Evolutionary conservation across 2,888 invertebrate genomes (phyloP).

Genomic region (Sinhomidia bicolor): DNA sequence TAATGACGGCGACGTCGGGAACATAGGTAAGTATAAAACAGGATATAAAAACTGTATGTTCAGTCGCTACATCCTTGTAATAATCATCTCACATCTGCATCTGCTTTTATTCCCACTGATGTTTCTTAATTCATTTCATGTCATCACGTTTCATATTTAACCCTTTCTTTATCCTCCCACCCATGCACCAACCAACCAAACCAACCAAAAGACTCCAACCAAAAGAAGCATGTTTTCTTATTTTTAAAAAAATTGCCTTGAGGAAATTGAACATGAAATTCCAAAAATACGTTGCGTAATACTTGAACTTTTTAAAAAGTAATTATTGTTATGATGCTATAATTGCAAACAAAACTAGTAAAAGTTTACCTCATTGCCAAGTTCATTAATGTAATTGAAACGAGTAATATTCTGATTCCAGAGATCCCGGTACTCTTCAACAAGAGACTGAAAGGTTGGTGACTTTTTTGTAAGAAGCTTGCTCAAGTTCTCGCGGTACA

Average conservation of each 20-base stretch:
- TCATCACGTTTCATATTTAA: neutral
- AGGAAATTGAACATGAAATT: too few relatives aligned
- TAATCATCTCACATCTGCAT: neutral
- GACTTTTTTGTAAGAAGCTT: conserved; percentile 74
- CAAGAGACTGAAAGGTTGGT: conserved; percentile 66
- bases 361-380: conserved; percentile 76
- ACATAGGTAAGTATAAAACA: too few relatives aligned
- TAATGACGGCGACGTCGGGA: neutral
- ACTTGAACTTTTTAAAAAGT: too few relatives aligned
- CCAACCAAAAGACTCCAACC: too few relatives aligned
- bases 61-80: neutral
- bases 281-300: too few relatives aligned
- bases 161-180: neutral
- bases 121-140: neutral
- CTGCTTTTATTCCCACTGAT: conserved; percentile 10
- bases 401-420: conserved; percentile 77
- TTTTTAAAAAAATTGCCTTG: too few relatives aligned
- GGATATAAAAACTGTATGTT: too few relatives aligned
- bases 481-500: conserved; percentile 75
- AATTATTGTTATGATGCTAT: neutral
- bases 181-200: too few relatives aligned
- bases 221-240: too few relatives aligned
- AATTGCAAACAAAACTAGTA: neutral
- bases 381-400: conserved; percentile 79
- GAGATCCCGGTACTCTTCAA: conserved; percentile 77